A percentile compares a stretch with the other conserved stretches of the same genome.
phyloP scores from a whole-genome alignment of 2,113 vertebrate genomes.

The Capricornis sumatraensis region DNA sequence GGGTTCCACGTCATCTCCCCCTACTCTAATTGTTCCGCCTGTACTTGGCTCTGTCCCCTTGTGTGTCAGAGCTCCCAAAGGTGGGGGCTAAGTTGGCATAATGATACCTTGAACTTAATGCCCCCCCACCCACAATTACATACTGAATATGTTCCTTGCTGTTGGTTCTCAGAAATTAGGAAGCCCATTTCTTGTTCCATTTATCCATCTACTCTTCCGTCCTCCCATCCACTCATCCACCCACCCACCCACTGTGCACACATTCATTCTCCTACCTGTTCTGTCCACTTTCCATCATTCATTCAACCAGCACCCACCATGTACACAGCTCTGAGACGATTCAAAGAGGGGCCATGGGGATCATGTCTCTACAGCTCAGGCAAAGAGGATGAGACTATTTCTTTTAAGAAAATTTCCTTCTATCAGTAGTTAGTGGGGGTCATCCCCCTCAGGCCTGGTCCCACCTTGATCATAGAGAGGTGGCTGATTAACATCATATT shows the following conservation, averaged over 20 bases:
- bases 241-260: not conserved
- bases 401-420: not conserved
- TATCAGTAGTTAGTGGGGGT: not conserved
- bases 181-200: not conserved
- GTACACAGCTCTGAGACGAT: fast-evolving
- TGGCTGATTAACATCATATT: not conserved
- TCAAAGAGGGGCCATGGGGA: not conserved
- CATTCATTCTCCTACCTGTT: not conserved
- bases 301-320: not conserved
- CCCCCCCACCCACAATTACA: not conserved
- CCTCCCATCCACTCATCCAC: not conserved
- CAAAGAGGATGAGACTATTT: not conserved
- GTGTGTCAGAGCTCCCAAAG: not conserved
- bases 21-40: not conserved
- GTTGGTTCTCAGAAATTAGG: not conserved
- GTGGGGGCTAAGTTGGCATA: not conserved
- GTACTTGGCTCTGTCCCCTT: not conserved
- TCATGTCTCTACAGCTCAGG: not conserved
- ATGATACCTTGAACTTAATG: not conserved
- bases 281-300: not conserved
- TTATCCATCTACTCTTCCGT: not conserved
- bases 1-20: not conserved
- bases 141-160: not conserved
- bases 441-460: not conserved
- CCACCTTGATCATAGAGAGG: not conserved